A percentile compares a stretch with the other conserved stretches of the same genome.
Evolutionary conservation across 2,113 vertebrate genomes (phyloP).

Genomic region (Orycteropus afer): DNA sequence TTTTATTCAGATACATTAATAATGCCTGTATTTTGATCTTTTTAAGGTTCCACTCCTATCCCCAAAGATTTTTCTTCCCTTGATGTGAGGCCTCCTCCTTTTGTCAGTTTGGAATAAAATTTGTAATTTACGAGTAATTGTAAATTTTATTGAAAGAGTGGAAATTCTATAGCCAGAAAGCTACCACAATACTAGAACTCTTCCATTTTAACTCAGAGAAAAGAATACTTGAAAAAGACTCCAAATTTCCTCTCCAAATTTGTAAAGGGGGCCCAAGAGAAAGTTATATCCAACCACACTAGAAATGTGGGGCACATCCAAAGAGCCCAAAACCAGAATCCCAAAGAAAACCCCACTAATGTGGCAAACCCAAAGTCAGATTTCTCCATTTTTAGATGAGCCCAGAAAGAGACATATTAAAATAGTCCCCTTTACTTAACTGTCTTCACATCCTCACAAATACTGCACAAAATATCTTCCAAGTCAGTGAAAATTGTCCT

Average conservation of each 20-base stretch:
- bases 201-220: neutral
- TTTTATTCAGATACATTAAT: neutral
- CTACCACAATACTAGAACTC: neutral
- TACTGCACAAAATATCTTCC: neutral
- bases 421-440: neutral
- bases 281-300: neutral
- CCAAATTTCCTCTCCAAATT: constrained; percentile 18
- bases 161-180: constrained; percentile 25
- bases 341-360: neutral
- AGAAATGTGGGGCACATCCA: neutral
- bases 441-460: constrained; percentile 12
- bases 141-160: constrained; percentile 9
- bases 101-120: neutral
- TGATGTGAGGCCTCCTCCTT: neutral
- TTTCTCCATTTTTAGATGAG: neutral
- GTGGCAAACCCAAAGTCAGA: neutral
- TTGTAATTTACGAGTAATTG: neutral
- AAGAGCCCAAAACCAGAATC: neutral
- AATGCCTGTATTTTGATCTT: neutral
- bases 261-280: neutral
- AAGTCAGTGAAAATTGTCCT: neutral
- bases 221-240: neutral
- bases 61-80: neutral
- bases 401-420: neutral
- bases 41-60: neutral